phyloP scores from a whole-genome alignment of 2,113 vertebrate genomes.

The Toxotes chatareus region DNA sequence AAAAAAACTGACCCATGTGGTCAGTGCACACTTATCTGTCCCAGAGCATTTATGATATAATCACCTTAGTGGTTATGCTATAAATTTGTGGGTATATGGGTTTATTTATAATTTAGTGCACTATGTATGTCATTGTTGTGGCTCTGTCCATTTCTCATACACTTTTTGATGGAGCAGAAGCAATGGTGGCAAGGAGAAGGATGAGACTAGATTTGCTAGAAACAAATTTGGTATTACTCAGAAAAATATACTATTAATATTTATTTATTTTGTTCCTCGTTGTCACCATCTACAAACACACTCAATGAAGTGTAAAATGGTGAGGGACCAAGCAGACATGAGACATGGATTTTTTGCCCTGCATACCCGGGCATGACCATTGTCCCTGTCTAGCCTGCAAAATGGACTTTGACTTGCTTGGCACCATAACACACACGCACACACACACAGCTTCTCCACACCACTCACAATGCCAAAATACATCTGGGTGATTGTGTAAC shows the following conservation, averaged over 20 bases:
- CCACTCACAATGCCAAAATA: conserved; percentile 56
- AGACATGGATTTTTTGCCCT: conserved; percentile 19
- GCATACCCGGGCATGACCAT: conserved; percentile 39
- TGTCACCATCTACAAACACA: neutral
- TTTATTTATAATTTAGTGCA: neutral
- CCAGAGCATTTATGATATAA: no score
- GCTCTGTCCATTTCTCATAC: neutral
- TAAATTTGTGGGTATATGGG: neutral
- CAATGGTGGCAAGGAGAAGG: neutral
- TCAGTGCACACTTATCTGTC: neutral
- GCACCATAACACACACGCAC: conserved; percentile 22
- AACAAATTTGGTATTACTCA: neutral
- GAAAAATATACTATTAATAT: neutral
- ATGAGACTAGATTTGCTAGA: neutral
- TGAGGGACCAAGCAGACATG: conserved; percentile 22
- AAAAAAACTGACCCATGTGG: neutral
- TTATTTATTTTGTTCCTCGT: neutral
- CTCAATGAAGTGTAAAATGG: conserved; percentile 8
- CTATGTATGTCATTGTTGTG: neutral
- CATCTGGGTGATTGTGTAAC: conserved; percentile 68
- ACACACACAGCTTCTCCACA: conserved; percentile 24
- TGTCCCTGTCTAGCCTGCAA: conserved; percentile 35
- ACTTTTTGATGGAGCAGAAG: neutral
- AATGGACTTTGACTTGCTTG: conserved; percentile 39
- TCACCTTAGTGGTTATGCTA: neutral